phyloP scores from a whole-genome alignment of 1,140 invertebrate genomes.

The Holotrichia oblita region DNA sequence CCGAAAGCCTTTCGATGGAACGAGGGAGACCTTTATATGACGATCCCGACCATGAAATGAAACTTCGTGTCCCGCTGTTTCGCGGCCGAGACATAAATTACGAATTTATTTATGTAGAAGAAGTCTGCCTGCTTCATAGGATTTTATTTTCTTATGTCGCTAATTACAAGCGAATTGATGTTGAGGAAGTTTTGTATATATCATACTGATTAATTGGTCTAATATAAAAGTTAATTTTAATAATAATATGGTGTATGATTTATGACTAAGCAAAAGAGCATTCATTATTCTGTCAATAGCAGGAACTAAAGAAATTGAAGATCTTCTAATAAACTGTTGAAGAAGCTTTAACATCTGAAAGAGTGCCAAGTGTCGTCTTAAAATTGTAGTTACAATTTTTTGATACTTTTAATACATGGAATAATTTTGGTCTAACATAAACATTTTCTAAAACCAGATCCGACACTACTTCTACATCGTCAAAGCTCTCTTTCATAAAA shows the following conservation, averaged over 20 bases:
- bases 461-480: too few relatives aligned
- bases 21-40: not conserved
- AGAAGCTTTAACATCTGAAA: too few relatives aligned
- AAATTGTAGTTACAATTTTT: too few relatives aligned
- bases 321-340: too few relatives aligned
- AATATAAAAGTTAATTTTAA: not conserved
- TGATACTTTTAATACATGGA: too few relatives aligned
- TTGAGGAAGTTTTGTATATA: not conserved
- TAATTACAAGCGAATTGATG: slow-evolving; percentile 9
- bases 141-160: not conserved
- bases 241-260: too few relatives aligned
- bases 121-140: not conserved
- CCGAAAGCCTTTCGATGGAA: slow-evolving; percentile 6
- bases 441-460: too few relatives aligned
- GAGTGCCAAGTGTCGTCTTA: too few relatives aligned
- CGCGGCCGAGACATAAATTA: slow-evolving; percentile 37
- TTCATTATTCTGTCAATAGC: not conserved
- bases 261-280: too few relatives aligned
- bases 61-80: slow-evolving; percentile 37
- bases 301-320: not conserved
- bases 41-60: slow-evolving; percentile 34
- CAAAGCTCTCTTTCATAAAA: too few relatives aligned
- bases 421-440: too few relatives aligned
- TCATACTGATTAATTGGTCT: not conserved
- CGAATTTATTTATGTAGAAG: slow-evolving; percentile 25